A percentile compares a stretch with the other conserved stretches of the same genome.
Conservation (phyloP, 2,113 vertebrate species). For the Paradoxurus hermaphroditus region DNA sequence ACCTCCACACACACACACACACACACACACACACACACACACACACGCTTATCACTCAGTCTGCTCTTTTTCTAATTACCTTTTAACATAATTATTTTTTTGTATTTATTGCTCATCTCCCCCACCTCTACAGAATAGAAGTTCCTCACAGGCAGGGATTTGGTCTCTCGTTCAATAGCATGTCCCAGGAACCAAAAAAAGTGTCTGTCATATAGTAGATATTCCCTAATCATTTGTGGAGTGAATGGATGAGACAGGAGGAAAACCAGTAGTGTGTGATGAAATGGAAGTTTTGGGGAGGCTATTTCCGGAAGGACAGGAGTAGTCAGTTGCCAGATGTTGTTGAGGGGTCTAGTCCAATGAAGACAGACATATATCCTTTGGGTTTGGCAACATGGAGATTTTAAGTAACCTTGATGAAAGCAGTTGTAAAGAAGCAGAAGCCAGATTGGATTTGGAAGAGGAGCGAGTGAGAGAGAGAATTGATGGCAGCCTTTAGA, state of each 20-base stretch:
- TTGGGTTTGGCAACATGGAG: neutral
- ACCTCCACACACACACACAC: neutral
- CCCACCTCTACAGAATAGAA: neutral
- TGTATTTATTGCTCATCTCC: neutral
- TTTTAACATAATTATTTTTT: neutral
- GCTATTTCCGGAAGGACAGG: neutral
- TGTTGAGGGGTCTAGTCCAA: neutral
- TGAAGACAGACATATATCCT: neutral
- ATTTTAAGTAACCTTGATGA: neutral
- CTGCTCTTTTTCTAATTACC: neutral
- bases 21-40: no score
- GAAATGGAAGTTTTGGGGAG: neutral
- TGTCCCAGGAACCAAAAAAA: neutral
- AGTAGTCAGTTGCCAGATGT: neutral
- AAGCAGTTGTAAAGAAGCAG: slow-evolving; percentile 7
- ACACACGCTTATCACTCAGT: neutral
- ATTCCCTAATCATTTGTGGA: neutral
- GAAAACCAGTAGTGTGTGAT: neutral
- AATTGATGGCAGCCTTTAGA: neutral
- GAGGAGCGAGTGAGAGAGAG: neutral
- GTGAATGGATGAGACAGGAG: neutral
- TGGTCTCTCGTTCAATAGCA: neutral
- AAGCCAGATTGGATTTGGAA: neutral
- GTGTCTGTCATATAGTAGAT: neutral
- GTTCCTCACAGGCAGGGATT: neutral